Conservation (phyloP, 2,113 vertebrate genomes). For the Zootoca vivipara region DNA sequence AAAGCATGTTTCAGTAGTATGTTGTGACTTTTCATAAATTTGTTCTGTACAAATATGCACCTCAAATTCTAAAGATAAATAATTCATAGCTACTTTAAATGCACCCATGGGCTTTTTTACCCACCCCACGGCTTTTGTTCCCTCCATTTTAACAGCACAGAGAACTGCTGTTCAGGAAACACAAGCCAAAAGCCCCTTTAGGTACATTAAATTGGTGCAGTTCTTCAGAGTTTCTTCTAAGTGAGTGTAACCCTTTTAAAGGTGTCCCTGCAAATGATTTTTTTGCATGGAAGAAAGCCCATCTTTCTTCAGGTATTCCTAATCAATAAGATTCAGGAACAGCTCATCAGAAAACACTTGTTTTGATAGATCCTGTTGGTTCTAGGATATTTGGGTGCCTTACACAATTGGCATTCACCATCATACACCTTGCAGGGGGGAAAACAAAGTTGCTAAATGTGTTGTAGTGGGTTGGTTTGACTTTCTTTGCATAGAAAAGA, state of each 20-base stretch:
- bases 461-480: background rate
- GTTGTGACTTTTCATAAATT: background rate
- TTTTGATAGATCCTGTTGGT: background rate
- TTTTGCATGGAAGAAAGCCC: background rate
- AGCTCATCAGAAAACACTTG: background rate
- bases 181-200: background rate
- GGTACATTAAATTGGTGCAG: background rate
- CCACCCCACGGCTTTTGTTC: background rate
- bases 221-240: background rate
- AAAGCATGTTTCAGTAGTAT: background rate
- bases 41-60: background rate
- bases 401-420: background rate
- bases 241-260: background rate
- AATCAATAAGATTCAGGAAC: background rate
- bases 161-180: background rate
- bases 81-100: background rate
- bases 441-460: no score
- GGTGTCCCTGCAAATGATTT: background rate
- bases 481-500: background rate
- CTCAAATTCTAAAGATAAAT: background rate
- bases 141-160: background rate
- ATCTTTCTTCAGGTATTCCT: background rate
- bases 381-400: background rate
- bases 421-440: background rate
- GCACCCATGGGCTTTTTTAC: background rate